A percentile compares a stretch with the other conserved stretches of the same genome.
These are phyloP conservation scores for Chlorops oryzae DNA, from an alignment of 1,140 invertebrate genomes.

Conservation along the genomic window DNA sequence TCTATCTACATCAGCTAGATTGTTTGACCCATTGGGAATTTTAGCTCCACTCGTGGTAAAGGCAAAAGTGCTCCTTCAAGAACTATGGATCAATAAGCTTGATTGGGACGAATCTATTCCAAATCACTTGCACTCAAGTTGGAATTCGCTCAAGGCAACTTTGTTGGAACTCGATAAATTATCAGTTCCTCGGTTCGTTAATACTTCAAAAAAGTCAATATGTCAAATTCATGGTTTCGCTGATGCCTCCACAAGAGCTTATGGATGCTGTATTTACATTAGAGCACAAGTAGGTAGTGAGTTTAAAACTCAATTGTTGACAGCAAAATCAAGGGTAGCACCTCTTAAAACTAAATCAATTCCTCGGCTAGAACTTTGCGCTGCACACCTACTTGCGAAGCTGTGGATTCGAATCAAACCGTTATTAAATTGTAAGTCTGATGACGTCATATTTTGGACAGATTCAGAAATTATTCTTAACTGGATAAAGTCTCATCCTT, in stretches of 20 bases:
- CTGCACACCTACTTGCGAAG: conserved; percentile 17
- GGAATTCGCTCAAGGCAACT: conserved; percentile 18
- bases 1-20: conserved; percentile 25
- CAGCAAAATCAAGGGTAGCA: conserved; percentile 15
- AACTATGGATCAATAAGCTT: conserved; percentile 39
- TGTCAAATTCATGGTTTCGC: too few species aligned
- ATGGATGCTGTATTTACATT: conserved; percentile 39
- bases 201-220: conserved; percentile 37
- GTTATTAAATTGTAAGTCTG: not conserved
- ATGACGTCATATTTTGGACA: conserved; percentile 21
- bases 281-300: conserved; percentile 9
- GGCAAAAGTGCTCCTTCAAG: conserved; percentile 48
- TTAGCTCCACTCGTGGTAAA: conserved; percentile 38
- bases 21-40: conserved; percentile 50
- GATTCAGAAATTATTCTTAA: conserved; percentile 34
- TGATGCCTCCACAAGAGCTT: conserved; percentile 17
- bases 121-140: conserved; percentile 16
- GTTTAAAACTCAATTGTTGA: conserved; percentile 4
- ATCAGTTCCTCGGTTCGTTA: conserved; percentile 34
- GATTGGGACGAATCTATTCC: conserved; percentile 48
- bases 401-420: conserved; percentile 6
- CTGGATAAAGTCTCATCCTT: conserved; percentile 28
- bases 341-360: conserved; percentile 17
- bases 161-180: conserved; percentile 11
- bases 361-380: conserved; percentile 18